Base-by-base conservation (phyloP, 2,888 invertebrate genomes). In the Sinodicranocentrus sp. region DNA sequence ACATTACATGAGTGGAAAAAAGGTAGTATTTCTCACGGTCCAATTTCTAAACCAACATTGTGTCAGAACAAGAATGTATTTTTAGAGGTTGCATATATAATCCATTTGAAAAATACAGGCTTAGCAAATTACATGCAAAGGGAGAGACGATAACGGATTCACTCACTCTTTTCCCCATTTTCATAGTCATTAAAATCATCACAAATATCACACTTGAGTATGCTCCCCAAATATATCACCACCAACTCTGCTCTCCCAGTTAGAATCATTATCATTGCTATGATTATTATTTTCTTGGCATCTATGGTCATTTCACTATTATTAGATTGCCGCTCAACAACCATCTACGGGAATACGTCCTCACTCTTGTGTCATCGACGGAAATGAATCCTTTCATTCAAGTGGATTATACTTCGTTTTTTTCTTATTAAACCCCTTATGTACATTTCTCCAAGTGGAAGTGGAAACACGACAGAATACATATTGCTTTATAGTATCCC, bases 181-280 rank as follows among this genome's bases (percentile, higher is more conserved):
- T 54, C 71, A 71, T 71, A 48, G 48, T 33, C 52, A 71, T 71
- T 71, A 54, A 71, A 52, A 54, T 54, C 57, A 54, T 71, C 57
- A 39, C 54, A 71, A 70, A 70, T 70, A 28, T 26, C 48, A 71
- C 65, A 61, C 61, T 48, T 33, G 52, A 54, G 28, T 19, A 71
- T 5, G 26, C 19, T 28, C 43, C 21, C 59, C 59, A 26, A 17
- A 23, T 5, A 43, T 28, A 67, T 71, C 25, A 44, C 68, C 68
- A 26, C 61, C 48, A 48, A 2, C 48, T n/a, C 48, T n/a, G n/a
- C 39, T 48, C 13, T 2, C 15, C 15, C 15, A 48, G 13, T 28
- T 65, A 8, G 13, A 65, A 33, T 71, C 19, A 68, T 71, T 33
- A 54, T 71, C 19, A 68, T 71, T 33, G 28, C 54, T 19, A 33